phyloP scores from a whole-genome alignment of 2,113 vertebrate genomes.

The Phaetusa simplex region DNA sequence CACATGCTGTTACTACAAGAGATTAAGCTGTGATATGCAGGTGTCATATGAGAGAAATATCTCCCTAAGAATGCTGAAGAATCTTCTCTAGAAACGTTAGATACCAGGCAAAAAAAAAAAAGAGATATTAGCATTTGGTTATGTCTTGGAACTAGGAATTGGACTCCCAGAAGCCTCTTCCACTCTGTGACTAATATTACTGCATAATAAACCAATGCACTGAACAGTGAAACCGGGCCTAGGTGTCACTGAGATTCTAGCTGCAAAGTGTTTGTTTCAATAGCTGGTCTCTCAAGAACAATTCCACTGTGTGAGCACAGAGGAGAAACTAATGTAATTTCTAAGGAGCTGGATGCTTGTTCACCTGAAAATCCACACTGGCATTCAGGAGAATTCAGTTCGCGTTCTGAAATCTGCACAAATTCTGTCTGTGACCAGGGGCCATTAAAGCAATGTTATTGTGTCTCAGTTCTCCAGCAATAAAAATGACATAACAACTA shows the following conservation, averaged over 20 bases:
- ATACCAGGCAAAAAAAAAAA: neutral
- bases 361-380: neutral
- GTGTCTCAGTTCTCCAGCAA: neutral
- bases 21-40: neutral
- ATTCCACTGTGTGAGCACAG: neutral
- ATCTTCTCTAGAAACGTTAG: neutral
- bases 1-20: neutral
- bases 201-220: neutral
- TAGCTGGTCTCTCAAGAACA: neutral
- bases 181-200: neutral
- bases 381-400: neutral
- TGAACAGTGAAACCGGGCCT: neutral
- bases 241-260: neutral
- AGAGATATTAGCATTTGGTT: neutral
- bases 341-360: neutral
- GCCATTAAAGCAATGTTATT: neutral
- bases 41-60: neutral
- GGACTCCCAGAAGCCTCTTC: neutral
- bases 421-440: neutral
- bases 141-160: neutral
- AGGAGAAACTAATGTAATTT: neutral
- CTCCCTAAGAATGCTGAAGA: neutral
- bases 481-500: neutral
- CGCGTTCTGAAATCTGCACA: neutral
- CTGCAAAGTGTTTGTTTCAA: neutral